These are phyloP conservation scores for Andricus curvator DNA, from an alignment of 2,888 invertebrate genomes.

Conservation along the genomic window DNA sequence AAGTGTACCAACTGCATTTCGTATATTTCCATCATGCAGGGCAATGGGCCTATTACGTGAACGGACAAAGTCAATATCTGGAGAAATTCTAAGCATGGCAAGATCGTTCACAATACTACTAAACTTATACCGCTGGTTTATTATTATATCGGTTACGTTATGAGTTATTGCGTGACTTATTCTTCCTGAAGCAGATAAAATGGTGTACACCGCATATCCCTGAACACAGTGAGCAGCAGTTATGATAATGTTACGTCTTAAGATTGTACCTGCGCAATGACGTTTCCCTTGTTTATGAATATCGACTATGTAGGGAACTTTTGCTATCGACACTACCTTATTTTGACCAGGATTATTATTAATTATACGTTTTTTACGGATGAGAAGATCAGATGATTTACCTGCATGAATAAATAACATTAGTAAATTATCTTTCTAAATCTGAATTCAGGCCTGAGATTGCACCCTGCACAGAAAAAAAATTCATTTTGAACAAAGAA, in stretches of 20 bases:
- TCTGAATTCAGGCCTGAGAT: too few relatives aligned
- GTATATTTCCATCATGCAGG: neutral
- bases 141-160: neutral
- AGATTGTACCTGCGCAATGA: neutral
- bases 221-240: neutral
- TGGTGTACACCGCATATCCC: neutral
- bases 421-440: too few relatives aligned
- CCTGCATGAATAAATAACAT: too few relatives aligned
- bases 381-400: too few relatives aligned
- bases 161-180: neutral
- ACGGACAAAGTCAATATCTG: neutral
- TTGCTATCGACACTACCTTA: too few relatives aligned
- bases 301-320: neutral
- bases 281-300: neutral
- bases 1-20: too few relatives aligned
- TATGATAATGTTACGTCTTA: neutral
- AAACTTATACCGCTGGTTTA: rapidly evolving
- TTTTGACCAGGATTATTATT: too few relatives aligned
- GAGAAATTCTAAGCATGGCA: neutral
- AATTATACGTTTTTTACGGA: too few relatives aligned
- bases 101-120: neutral
- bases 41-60: neutral
- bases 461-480: too few relatives aligned
- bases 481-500: too few relatives aligned
- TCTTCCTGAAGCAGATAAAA: rapidly evolving